phyloP scores from a whole-genome alignment of 2,888 invertebrate species.

The Lepidochrysops patricia region DNA sequence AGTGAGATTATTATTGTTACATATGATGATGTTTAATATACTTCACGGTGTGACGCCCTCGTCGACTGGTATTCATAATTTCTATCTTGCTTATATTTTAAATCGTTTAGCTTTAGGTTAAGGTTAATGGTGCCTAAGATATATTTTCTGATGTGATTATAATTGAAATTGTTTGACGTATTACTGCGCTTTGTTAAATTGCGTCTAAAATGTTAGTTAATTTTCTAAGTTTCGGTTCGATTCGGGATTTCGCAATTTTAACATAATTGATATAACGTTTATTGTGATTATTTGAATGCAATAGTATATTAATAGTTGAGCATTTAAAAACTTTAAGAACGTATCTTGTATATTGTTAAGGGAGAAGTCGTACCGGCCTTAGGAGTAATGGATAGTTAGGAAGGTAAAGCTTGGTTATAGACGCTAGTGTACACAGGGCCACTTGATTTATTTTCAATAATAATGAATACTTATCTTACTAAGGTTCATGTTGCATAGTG shows the following conservation, averaged over 20 bases:
- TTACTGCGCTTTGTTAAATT: conserved; percentile 11
- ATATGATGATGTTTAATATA: conserved; percentile 17
- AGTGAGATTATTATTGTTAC: conserved; percentile 27
- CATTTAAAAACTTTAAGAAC: conserved; percentile 57
- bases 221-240: neutral
- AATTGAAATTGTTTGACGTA: conserved; percentile 14
- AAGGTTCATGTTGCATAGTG: conserved; percentile 11
- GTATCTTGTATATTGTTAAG: conserved; percentile 67
- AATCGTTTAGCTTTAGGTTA: conserved; percentile 42
- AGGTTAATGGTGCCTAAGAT: conserved; percentile 60
- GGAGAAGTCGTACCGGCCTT: conserved; percentile 66
- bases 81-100: conserved; percentile 12
- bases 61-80: conserved; percentile 14
- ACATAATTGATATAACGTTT: conserved; percentile 21
- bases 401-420: conserved; percentile 54
- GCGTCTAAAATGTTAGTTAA: neutral
- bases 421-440: conserved; percentile 53
- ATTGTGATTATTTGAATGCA: conserved; percentile 52
- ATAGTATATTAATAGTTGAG: conserved; percentile 60
- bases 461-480: neutral
- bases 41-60: conserved; percentile 10
- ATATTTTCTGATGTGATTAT: conserved; percentile 29
- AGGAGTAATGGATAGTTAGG: conserved; percentile 54
- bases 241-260: neutral
- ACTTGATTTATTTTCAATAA: conserved; percentile 14